These are phyloP conservation scores for Argyresthia goedartella DNA, from an alignment of 2,888 invertebrate genomes.

Conservation along the genomic window DNA sequence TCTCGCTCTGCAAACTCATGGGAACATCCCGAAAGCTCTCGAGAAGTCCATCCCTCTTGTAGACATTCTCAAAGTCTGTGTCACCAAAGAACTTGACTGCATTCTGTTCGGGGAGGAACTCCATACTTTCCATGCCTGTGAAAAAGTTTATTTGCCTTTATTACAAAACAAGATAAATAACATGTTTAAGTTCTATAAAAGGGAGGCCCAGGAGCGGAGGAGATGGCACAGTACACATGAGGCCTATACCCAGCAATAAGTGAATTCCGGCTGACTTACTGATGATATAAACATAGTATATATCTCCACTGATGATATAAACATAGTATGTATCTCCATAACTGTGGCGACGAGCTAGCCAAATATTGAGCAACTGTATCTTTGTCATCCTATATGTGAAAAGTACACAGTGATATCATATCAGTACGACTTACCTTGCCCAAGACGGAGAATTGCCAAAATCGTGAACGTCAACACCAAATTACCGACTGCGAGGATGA, in stretches of 20 bases:
- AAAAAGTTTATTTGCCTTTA: background rate
- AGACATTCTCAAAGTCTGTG: slow-evolving; percentile 82
- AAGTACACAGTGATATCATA: background rate
- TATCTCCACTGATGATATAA: too few relatives aligned
- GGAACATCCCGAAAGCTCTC: slow-evolving; percentile 55
- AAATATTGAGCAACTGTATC: too few relatives aligned
- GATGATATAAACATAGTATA: too few relatives aligned
- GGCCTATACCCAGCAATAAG: too few relatives aligned
- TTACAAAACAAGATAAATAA: background rate
- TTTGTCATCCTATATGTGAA: too few relatives aligned
- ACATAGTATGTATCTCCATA: too few relatives aligned
- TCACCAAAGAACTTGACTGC: slow-evolving; percentile 84
- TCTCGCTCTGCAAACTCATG: slow-evolving; percentile 41
- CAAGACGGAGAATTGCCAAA: slow-evolving; percentile 82
- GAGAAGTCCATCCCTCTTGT: slow-evolving; percentile 78
- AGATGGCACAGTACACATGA: too few relatives aligned
- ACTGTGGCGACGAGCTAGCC: too few relatives aligned
- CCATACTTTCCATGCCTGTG: slow-evolving; percentile 86
- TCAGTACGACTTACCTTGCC: slow-evolving; percentile 56
- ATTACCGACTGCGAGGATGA: slow-evolving; percentile 83
- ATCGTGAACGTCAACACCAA: slow-evolving; percentile 84
- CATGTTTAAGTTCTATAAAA: background rate
- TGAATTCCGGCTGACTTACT: too few relatives aligned
- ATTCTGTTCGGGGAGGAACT: slow-evolving; percentile 78
- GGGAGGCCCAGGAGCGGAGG: background rate